Evolutionary conservation across 2,797 vertebrate genomes (phyloP).

Genomic region (Knipowitschia caucasica): DNA sequence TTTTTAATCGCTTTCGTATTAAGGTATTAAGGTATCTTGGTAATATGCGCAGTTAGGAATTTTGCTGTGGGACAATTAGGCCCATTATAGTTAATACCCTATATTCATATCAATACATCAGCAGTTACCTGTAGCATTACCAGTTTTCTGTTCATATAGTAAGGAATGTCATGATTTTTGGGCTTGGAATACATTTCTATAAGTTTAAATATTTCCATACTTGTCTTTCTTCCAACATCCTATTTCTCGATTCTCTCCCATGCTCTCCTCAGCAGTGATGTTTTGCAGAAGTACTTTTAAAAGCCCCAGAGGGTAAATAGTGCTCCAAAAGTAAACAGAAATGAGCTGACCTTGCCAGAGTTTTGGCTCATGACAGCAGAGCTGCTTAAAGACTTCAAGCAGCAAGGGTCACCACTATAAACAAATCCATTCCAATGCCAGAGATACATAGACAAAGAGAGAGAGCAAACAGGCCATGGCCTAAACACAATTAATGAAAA

Average conservation of each 20-base stretch:
- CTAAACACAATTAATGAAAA: constrained; percentile 70
- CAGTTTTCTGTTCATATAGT: constrained; percentile 35
- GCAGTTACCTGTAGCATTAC: constrained; percentile 30
- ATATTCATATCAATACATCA: constrained; percentile 42
- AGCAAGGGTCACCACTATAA: constrained; percentile 88
- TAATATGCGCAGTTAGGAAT: constrained; percentile 44
- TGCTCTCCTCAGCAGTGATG: constrained; percentile 77
- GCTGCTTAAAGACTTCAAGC: constrained; percentile 87
- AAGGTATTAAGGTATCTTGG: constrained; percentile 53
- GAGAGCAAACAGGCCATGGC: constrained; percentile 67
- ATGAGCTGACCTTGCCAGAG: constrained; percentile 91
- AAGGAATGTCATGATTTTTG: constrained; percentile 27
- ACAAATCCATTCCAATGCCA: constrained; percentile 79
- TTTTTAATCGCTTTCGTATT: constrained; percentile 53
- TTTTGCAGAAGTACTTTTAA: constrained; percentile 91
- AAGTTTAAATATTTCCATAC: constrained; percentile 31
- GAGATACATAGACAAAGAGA: constrained; percentile 65
- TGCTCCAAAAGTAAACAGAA: constrained; percentile 91
- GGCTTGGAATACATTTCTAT: constrained; percentile 36
- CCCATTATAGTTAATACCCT: constrained; percentile 53
- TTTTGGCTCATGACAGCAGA: constrained; percentile 87
- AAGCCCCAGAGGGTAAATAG: constrained; percentile 90
- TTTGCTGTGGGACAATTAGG: constrained; percentile 45
- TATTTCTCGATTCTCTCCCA: constrained; percentile 25
- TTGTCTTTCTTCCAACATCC: constrained; percentile 30